Evolutionary conservation across 2,113 vertebrate genomes (phyloP).

Genomic region (Phrynosoma platyrhinos): DNA sequence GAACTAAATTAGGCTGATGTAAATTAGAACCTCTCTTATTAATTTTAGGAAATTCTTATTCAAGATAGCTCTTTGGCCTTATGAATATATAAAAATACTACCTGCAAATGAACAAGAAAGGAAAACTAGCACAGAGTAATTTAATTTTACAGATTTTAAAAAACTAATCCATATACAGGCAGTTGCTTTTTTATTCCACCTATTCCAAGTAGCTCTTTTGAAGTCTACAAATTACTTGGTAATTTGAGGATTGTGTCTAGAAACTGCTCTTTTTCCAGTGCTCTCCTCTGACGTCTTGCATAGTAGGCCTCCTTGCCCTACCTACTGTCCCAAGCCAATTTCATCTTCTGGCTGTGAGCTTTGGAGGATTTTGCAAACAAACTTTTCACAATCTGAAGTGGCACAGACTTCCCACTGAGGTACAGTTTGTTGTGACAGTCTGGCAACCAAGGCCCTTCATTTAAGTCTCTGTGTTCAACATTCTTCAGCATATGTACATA

Average conservation of each 20-base stretch:
- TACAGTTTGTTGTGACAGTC: constrained; percentile 93
- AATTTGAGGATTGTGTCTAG: not conserved
- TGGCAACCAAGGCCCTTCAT: constrained; percentile 75
- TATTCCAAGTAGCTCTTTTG: not conserved
- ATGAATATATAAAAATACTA: not conserved
- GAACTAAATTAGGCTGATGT: not conserved
- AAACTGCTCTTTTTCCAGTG: not conserved
- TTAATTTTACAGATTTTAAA: constrained; percentile 51
- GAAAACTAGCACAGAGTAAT: constrained; percentile 27
- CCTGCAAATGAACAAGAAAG: not conserved
- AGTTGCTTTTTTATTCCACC: not conserved
- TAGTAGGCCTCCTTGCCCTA: constrained; percentile 29
- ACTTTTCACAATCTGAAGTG: constrained; percentile 93
- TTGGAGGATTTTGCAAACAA: constrained; percentile 93
- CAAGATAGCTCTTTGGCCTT: not conserved
- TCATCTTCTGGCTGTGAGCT: constrained; percentile 92
- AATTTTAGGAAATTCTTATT: not conserved
- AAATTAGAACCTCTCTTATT: not conserved
- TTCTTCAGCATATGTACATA: constrained; percentile 77
- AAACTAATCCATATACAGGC: constrained; percentile 25
- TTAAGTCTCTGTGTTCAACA: constrained; percentile 27
- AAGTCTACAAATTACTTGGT: not conserved
- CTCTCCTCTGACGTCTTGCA: not conserved
- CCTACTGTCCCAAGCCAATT: constrained; percentile 81
- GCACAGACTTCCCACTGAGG: constrained; percentile 93